phyloP scores from a whole-genome alignment of 2,113 vertebrate genomes.

The Microcebus murinus region DNA sequence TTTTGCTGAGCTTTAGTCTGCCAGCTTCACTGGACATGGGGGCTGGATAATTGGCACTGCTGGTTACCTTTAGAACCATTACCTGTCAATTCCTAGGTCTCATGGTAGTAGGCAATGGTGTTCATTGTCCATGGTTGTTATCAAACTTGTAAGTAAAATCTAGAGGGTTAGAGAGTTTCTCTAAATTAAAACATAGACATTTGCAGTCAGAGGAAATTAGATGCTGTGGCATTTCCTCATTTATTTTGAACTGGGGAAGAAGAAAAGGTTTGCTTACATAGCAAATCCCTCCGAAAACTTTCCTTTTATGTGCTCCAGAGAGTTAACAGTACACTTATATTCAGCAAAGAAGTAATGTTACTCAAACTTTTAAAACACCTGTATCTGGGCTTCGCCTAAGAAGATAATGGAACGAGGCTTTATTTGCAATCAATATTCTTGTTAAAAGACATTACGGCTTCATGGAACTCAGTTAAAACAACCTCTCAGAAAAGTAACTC shows the following conservation, averaged over 20 bases:
- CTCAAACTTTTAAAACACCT: constrained; percentile 60
- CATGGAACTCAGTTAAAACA: constrained; percentile 55
- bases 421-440: constrained; percentile 66
- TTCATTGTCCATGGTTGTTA: neutral
- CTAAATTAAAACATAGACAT: constrained; percentile 52
- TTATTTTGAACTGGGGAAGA: constrained; percentile 22
- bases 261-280: constrained; percentile 19
- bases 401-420: constrained; percentile 68
- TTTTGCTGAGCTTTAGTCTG: constrained; percentile 2
- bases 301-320: constrained; percentile 17
- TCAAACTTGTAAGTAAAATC: constrained; percentile 56
- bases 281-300: neutral
- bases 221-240: neutral
- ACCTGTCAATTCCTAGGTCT: constrained; percentile 41
- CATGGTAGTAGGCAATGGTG: neutral
- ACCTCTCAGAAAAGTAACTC: constrained; percentile 51
- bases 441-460: constrained; percentile 52
- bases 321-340: constrained; percentile 25
- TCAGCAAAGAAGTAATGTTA: constrained; percentile 5
- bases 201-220: neutral
- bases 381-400: constrained; percentile 39
- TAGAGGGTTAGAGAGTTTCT: constrained; percentile 4
- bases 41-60: constrained; percentile 48
- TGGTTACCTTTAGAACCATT: constrained; percentile 53
- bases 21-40: neutral